phyloP scores from a whole-genome alignment of 2,797 vertebrate genomes.

The Cossypha heuglini region DNA sequence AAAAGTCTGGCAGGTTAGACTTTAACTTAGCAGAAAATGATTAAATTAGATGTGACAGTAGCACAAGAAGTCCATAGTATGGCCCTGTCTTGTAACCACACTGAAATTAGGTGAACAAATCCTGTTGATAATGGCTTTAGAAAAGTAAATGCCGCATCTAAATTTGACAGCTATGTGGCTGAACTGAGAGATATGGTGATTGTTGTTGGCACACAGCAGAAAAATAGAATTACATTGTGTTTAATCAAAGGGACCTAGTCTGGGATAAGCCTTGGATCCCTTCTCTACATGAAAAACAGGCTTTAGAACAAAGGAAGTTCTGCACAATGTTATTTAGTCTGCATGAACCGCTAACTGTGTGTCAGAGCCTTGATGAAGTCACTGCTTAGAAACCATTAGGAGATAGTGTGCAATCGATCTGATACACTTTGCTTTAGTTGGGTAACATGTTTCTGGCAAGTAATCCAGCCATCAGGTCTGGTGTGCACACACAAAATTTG shows the following conservation, averaged over 20 bases:
- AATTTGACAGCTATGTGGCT: conserved; percentile 15
- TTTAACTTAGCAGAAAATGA: neutral
- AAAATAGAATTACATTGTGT: conserved; percentile 55
- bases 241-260: conserved; percentile 29
- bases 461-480: neutral
- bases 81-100: neutral
- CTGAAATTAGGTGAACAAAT: conserved; percentile 40
- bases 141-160: conserved; percentile 36
- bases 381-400: conserved; percentile 13
- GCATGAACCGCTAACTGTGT: neutral
- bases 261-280: conserved; percentile 27
- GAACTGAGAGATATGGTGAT: conserved; percentile 44
- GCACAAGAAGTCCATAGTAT: neutral
- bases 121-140: conserved; percentile 12
- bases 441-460: neutral
- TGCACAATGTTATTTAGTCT: conserved; percentile 62
- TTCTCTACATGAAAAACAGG: conserved; percentile 22
- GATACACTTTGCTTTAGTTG: neutral
- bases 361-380: conserved; percentile 49
- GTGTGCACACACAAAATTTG: neutral
- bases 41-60: neutral
- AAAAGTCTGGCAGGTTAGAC: neutral
- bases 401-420: neutral
- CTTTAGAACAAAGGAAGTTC: conserved; percentile 60
- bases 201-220: conserved; percentile 18